phyloP scores from a whole-genome alignment of 2,888 invertebrate species.

The Desoria tigrina region DNA sequence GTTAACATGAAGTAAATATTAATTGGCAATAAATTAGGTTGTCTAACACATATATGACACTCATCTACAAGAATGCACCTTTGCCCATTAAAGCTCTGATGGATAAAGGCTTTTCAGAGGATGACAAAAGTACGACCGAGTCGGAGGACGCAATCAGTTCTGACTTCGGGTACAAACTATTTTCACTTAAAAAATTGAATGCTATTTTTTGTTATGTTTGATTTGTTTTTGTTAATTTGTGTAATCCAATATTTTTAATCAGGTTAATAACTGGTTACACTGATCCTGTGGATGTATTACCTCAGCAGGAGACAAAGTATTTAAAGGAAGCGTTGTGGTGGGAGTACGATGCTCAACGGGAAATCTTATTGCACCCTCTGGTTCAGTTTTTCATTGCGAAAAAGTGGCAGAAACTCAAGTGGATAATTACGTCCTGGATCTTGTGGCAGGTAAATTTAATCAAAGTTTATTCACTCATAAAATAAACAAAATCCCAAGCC shows the following conservation, averaged over 20 bases:
- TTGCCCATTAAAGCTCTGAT: conserved; percentile 31
- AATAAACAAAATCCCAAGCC: conserved; percentile 2
- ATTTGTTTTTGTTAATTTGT: too few relatives aligned
- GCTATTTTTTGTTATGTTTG: not conserved
- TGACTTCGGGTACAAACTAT: conserved; percentile 30
- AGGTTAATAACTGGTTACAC: conserved; percentile 37
- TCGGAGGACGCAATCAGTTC: conserved; percentile 31
- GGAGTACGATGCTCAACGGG: conserved; percentile 35
- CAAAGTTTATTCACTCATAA: not conserved
- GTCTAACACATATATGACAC: conserved; percentile 29
- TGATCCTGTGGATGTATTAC: conserved; percentile 25
- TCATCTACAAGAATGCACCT: conserved; percentile 31
- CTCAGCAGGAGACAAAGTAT: conserved; percentile 38
- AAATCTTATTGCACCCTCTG: conserved; percentile 36
- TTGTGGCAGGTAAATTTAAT: conserved; percentile 36
- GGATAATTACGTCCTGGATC: conserved; percentile 32
- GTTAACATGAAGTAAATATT: not conserved
- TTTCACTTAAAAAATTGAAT: not conserved
- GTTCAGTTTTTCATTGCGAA: conserved; percentile 34
- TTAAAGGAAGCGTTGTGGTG: conserved; percentile 33
- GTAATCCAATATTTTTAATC: too few relatives aligned
- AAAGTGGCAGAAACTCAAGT: conserved; percentile 34
- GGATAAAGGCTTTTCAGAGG: conserved; percentile 31
- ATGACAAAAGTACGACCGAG: conserved; percentile 13
- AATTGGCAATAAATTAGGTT: conserved; percentile 21